These are phyloP conservation scores for Torymus auratus DNA, from an alignment of 2,888 invertebrate species.

Conservation along the genomic window DNA sequence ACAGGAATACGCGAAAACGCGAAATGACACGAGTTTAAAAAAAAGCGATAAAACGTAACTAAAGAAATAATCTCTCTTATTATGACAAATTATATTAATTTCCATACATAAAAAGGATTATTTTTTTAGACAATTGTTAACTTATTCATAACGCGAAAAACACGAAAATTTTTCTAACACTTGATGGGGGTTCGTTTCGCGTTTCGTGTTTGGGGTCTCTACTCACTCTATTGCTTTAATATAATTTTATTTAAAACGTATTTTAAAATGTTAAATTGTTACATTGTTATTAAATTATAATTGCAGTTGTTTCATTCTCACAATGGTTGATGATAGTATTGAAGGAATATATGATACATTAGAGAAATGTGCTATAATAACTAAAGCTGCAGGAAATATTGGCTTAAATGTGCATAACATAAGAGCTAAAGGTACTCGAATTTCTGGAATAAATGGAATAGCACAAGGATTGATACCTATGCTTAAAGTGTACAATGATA, in stretches of 20 bases:
- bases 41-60: no score
- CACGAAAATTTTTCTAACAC: no score
- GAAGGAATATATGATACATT: conserved; percentile 96
- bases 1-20: no score
- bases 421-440: conserved; percentile 92
- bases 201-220: no score
- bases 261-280: not conserved
- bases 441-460: conserved; percentile 94
- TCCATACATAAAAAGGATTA: no score
- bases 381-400: conserved; percentile 98
- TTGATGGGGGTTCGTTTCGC: no score
- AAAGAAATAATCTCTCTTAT: no score
- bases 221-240: conserved; percentile 16
- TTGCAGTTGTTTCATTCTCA: conserved; percentile 92
- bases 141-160: no score
- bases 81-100: no score
- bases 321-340: conserved; percentile 96
- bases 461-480: conserved; percentile 98
- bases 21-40: no score
- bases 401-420: conserved; percentile 98
- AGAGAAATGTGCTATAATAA: conserved; percentile 95
- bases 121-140: no score
- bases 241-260: conserved; percentile 17
- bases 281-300: conserved; percentile 21
- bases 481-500: conserved; percentile 96